Base-by-base conservation (phyloP, 2,797 vertebrate species). In the Eutrigla gurnardus region DNA sequence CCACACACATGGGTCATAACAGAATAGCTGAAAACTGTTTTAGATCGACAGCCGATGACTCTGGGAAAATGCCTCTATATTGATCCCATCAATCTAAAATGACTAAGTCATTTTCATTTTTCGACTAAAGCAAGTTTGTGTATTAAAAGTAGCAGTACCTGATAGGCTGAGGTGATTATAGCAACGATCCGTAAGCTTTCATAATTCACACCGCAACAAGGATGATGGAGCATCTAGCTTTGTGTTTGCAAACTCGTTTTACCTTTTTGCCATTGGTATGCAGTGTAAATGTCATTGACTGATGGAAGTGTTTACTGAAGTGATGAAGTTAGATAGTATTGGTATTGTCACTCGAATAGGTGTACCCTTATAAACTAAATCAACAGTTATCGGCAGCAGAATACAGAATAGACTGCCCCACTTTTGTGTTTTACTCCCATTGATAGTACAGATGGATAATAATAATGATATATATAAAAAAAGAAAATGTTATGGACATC, bases 241-340 rank as follows among this genome's bases (percentile, higher is more conserved):
- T 47, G 65, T 55, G 25, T 17, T 53, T 72, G 63, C 40, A 36
- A 63, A 62, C 25, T 17, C 58, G 4, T 68, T 65, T 75, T 39
- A 71, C 65, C 63, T 74, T 77, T 52, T n/a, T 62, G 7, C 9
- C 78, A 8, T 33, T 82, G 11, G 33, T 67, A 57, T 73, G 45
- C 70, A 45, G 50, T 6, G 7, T 65, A 70, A 81, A 73, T 78
- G 63, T 70, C 78, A 78, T 2, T 66, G 77, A 65, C 65, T 78
- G 72, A 80, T 76, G 68, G 55, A 80, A 61, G 37, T 64, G 49
- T 71, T 78, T 71, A 33, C 52, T 61, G 13, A 63, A 69, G 63
- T 75, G 65, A 80, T 77, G 55, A 74, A 63, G 61, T 68, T 66
- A 47, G 42, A 71, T 18, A 46, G 35, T 25, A 58, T 10, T 40